These are phyloP conservation scores for Ormyrus rosae DNA, from an alignment of 2,888 invertebrate genomes.

Conservation along the genomic window DNA sequence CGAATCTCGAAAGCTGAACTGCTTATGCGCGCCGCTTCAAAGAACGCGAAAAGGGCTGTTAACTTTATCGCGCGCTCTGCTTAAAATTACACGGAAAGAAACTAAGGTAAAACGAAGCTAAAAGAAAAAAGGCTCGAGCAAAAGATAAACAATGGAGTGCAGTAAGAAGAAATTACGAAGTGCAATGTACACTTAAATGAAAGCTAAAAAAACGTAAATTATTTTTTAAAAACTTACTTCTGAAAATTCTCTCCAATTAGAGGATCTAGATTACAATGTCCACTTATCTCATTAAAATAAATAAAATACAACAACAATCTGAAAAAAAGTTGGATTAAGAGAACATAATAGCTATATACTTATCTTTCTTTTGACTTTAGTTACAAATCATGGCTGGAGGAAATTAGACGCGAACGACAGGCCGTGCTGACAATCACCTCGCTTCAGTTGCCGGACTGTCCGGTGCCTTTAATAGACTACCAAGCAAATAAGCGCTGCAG, in stretches of 20 bases:
- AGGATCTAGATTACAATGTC: too few species aligned
- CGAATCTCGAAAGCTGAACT: conserved; percentile 39
- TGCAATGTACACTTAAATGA: conserved; percentile 35
- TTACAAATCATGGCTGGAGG: conserved; percentile 70
- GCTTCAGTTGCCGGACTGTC: conserved; percentile 69
- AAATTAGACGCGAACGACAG: conserved; percentile 66
- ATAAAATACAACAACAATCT: too few species aligned
- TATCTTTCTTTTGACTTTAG: conserved; percentile 52
- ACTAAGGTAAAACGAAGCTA: conserved; percentile 36
- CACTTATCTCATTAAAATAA: too few species aligned
- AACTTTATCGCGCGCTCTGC: conserved; percentile 60
- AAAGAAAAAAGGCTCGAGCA: conserved; percentile 27
- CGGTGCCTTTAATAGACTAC: conserved; percentile 70
- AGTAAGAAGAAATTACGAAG: conserved; percentile 42
- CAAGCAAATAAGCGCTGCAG: conserved; percentile 64
- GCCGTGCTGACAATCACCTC: conserved; percentile 71
- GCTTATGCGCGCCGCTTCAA: conserved; percentile 57
- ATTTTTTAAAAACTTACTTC: background rate
- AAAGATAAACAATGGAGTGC: conserved; percentile 41
- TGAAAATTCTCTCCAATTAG: background rate
- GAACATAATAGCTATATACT: background rate
- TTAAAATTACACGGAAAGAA: conserved; percentile 49
- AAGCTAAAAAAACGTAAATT: background rate
- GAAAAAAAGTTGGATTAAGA: background rate
- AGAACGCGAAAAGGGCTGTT: conserved; percentile 63